phyloP scores from a whole-genome alignment of 2,113 vertebrate species.

The Caloenas nicobarica region DNA sequence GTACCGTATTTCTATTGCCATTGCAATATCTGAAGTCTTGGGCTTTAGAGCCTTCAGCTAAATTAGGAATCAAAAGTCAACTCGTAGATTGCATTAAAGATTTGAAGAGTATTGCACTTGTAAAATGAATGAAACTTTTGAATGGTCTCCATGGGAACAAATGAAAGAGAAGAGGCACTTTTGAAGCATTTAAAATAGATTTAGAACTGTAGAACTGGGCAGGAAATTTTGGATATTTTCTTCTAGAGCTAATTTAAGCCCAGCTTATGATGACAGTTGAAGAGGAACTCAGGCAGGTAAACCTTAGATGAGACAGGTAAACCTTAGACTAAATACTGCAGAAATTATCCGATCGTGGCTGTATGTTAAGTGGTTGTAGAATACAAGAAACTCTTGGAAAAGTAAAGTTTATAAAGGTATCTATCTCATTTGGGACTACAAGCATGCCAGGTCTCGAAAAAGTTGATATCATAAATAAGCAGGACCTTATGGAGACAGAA shows the following conservation, averaged over 20 bases:
- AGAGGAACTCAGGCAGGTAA: background rate
- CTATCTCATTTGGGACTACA: background rate
- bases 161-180: conserved; percentile 40
- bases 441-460: background rate
- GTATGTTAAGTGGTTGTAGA: background rate
- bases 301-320: background rate
- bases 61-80: conserved; percentile 45
- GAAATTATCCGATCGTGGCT: rapidly evolving
- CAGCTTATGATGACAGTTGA: background rate
- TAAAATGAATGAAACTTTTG: conserved; percentile 49
- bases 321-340: background rate
- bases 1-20: background rate
- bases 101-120: background rate
- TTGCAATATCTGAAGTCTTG: background rate
- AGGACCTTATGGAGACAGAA: background rate
- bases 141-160: conserved; percentile 62
- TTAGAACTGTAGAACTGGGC: background rate
- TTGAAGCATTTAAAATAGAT: conserved; percentile 18
- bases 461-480: background rate
- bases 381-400: background rate
- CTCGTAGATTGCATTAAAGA: background rate
- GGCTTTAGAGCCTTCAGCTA: background rate
- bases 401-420: background rate
- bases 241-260: background rate
- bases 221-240: background rate